Evolutionary conservation across 2,113 vertebrate genomes (phyloP), one percentile per base, ranked within the genome.

Genomic region (Chunga burmeisteri): DNA sequence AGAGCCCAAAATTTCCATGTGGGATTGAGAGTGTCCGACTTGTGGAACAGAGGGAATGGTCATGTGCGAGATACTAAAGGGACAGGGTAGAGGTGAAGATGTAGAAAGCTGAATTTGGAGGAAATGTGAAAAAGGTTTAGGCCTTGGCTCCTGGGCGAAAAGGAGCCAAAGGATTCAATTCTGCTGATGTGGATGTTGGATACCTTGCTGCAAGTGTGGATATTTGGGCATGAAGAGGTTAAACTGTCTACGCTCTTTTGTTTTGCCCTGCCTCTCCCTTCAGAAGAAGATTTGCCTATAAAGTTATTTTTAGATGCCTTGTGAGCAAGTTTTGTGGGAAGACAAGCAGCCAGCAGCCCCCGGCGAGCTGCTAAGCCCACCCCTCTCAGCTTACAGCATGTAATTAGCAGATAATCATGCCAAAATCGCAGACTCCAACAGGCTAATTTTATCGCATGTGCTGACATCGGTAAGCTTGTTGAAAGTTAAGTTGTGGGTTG

Each of bases 311-410:
- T 96, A 96, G 94, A 52, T 29, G 32, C 49, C 74, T 95, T 47
- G 49, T 47, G 86, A 93, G 87, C 84, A 70, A 73, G 83, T 91
- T 92, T 81, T 53, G 77, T 75, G 79, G 75, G 89, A 88, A 93
- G 88, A 91, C 83, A 92, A 84, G 89, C 91, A 96, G 94, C 92
- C 96, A 97, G 98, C 97, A 98, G 98, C 97, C 98, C 96, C 98
- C 80, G 95, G 98, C 95, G 61, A 98, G 95, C 96, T 80, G 86
- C 96, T 96, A 29, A 98, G 97, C 98, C 96, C 96, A 83, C 96
- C 96, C 94, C 97, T 98, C 98, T 98, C 98, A 94, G 96, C 86
- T 99, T 98, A 96, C 98, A 98, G 97, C 94, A 90, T 90, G 88
- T 97, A 98, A 99, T 98, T 98, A 98, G 89, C 92, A 85, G 95